Evolutionary conservation across 2,113 vertebrate species (phyloP), one percentile per base, ranked within the genome.

Genomic region (Aspiorhynchus laticeps): DNA sequence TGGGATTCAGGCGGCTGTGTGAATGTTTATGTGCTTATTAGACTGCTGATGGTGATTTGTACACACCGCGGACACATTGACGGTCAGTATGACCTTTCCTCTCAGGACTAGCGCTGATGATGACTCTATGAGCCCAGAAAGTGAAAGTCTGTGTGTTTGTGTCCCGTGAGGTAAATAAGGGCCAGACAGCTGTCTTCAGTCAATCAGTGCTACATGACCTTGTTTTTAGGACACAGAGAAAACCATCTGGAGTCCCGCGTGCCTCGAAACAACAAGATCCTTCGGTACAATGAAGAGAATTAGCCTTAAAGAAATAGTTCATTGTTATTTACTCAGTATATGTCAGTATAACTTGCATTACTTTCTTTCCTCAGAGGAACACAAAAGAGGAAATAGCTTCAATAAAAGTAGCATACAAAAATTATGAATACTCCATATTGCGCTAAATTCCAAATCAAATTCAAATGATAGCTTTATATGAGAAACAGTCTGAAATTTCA

Each of bases 131-230:
- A 74, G 78, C 10, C 51, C 24, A 31, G 81, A 51, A 67, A 33
- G 80, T 83, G 61, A 41, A 65, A 7, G 21, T 46, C 9, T 67
- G 38, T 69, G 38, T 51, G 41, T 51, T 73, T 41, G 67, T 84
- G 46, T 74, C 82, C 82, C 67, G 7, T 56, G 82, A 74, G 82
- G 81, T 78, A 87, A 87, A 84, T 82, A 80, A 77, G 67, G 71
- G 69, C 21, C 56, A 65, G 67, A 80, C 87, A 88, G 84, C 84
- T 88, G 83, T 74, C 75, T 65, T 53, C 87, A 69, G 63, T 80
- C 81, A 74, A 53, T 82, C 75, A 80, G 53, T 4, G 15, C 36
- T 36, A 53, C 87, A 38, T 65, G 87, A 88, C 83, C 84, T 88
- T 88, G 78, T 80, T 21, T 85, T 71, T 46, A 48, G 83, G 76